These are phyloP conservation scores for Coranthus polyacanthus DNA, from an alignment of 2,797 vertebrate species.

Conservation along the genomic window DNA sequence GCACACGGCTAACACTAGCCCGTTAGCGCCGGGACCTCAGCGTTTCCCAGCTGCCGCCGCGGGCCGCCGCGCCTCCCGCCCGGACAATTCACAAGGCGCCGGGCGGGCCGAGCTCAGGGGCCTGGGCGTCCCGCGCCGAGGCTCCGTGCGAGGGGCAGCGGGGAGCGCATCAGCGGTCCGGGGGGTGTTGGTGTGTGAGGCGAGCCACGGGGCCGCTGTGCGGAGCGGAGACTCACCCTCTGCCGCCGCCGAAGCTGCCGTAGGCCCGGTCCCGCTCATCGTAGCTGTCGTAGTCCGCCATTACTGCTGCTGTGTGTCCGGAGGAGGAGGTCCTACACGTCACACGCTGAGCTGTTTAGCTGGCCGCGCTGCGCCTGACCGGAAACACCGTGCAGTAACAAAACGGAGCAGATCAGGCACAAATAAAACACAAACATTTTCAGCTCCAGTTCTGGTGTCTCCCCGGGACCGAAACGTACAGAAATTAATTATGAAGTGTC, in stretches of 20 bases:
- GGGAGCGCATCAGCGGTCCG: background rate
- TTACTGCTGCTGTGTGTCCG: slow-evolving; percentile 86
- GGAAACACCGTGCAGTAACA: background rate
- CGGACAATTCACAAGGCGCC: slow-evolving; percentile 1
- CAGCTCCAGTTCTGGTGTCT: too few relatives aligned
- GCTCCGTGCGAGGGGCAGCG: background rate
- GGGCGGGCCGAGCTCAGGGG: slow-evolving; percentile 16
- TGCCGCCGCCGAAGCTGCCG: slow-evolving; percentile 93
- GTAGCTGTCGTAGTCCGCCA: slow-evolving; percentile 97
- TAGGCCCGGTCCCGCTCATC: slow-evolving; percentile 94
- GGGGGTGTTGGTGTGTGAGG: background rate
- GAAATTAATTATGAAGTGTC: too few relatives aligned
- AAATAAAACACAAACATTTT: too few relatives aligned
- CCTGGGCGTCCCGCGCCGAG: background rate
- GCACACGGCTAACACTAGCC: slow-evolving; percentile 42
- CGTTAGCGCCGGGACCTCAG: slow-evolving; percentile 42
- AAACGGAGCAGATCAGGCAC: too few relatives aligned
- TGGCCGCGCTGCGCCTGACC: slow-evolving; percentile 67
- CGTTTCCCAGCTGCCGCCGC: slow-evolving; percentile 39
- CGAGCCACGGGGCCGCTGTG: background rate
- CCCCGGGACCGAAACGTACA: too few relatives aligned
- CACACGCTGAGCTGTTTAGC: slow-evolving; percentile 50
- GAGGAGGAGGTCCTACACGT: slow-evolving; percentile 85
- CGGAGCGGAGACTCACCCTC: slow-evolving; percentile 84
- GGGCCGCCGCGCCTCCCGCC: slow-evolving; percentile 1